Base-by-base conservation (phyloP, 2,888 invertebrate species). In the Anagyrus pseudococci region DNA sequence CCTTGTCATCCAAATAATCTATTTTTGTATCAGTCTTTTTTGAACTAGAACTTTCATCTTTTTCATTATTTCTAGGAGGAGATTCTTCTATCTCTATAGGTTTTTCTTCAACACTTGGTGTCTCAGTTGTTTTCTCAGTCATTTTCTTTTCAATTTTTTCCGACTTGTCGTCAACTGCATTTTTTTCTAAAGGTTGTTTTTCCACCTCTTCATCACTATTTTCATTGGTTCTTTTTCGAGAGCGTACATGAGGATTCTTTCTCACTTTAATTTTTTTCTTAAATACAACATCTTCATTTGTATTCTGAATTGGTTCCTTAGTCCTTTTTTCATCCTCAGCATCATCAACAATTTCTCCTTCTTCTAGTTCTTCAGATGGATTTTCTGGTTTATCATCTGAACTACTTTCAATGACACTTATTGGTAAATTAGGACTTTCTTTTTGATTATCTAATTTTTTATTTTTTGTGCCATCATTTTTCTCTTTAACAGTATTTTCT, bases 1-100 rank as follows among this genome's bases (percentile, higher is more conserved):
- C 69, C 41, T 72, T 74, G 26, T 76, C 76, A 48, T 77, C 75
- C 40, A 67, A 67, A 25, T 56, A 20, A 47, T 63, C 54, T 6
- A 53, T 37, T 57, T 62, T 54, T 37, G 46, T 48, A 53, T 13
- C 59, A 37, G 17, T 64, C 58, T 56, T 63, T 50, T 19, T 54
- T 22, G 33, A 37, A 13, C 15, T 37, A 19, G 37, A 23, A 15
- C 33, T 58, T 62, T 68, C 33, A 15, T 13, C 13, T 55, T 57
- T 44, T n/a, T 52, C 55, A 52, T 40, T 17, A 33, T 52, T 33
- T 60, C 49, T 46, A 26, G 49, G 49, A 23, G 56, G 53, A 40
- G 66, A 67, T 49, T 67, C 58, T 40, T 41, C 49, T 23, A 58
- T 56, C 49, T 65, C 57, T 20, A 61, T 67, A 17, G 61, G 26